A percentile compares a stretch with the other conserved stretches of the same genome.
Conservation (phyloP, 2,888 invertebrate genomes). For the Lasioglossum villosulum region DNA sequence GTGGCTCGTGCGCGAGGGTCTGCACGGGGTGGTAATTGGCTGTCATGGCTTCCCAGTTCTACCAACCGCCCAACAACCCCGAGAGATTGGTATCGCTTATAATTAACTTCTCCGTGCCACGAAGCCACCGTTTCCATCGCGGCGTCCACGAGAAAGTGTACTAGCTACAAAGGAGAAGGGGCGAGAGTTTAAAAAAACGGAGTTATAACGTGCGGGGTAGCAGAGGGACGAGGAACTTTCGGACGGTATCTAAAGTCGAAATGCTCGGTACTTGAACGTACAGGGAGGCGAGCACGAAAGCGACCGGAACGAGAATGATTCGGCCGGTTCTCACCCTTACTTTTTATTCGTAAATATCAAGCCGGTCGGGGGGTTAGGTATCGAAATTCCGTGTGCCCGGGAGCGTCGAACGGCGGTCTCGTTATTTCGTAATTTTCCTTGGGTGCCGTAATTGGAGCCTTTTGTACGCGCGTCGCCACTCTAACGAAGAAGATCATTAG, state of each 20-base stretch:
- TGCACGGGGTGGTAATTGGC: constrained; percentile 84
- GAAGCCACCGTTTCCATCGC: constrained; percentile 82
- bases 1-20: constrained; percentile 81
- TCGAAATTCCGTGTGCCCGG: constrained; percentile 55
- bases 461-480: constrained; percentile 58
- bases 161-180: constrained; percentile 51
- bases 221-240: constrained; percentile 37
- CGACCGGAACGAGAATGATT: background rate
- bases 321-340: background rate
- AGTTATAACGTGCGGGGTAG: background rate
- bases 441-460: constrained; percentile 59
- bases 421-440: constrained; percentile 65
- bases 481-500: constrained; percentile 67
- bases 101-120: constrained; percentile 85
- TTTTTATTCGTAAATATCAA: constrained; percentile 42
- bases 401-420: constrained; percentile 64
- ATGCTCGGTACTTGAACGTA: constrained; percentile 36
- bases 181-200: constrained; percentile 43
- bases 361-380: background rate
- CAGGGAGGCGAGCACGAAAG: constrained; percentile 2
- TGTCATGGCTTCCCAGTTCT: constrained; percentile 84
- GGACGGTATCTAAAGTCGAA: constrained; percentile 44
- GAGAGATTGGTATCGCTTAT: constrained; percentile 85
- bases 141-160: constrained; percentile 75
- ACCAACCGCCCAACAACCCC: constrained; percentile 83